Base-by-base conservation (phyloP, 1,140 invertebrate species). In the Pogonomyrmex californicus region DNA sequence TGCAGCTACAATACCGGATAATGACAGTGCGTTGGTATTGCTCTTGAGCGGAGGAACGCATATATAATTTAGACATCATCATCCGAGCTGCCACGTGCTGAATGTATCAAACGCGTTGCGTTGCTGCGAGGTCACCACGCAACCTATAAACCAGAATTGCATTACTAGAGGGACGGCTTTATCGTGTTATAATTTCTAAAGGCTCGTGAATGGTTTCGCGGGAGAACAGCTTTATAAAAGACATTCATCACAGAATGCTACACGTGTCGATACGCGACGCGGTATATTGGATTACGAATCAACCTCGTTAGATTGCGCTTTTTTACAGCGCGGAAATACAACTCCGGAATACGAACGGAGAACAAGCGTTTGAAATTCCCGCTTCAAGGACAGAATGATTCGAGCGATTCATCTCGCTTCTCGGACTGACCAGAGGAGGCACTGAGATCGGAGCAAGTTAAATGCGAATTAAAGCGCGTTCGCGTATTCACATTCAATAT, bases 111-210 rank as follows among this genome's bases (percentile, higher is more conserved):
- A 38, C n/a, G 33, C 23, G 41, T 81, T 41, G 33, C 23, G 41
- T 81, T 41, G 23, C n/a, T 12, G 17, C 54, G 54, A 83, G 68
- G 79, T 83, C 54, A 44, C 41, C n/a, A 44, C 54, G 68, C n/a
- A 83, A 73, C 79, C 68, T 60, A 83, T 83, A 73, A 83, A 83
- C 79, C 44, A 49, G 66, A 63, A 83, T 83, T 73, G 38, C n/a
- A 41, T 33, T 73, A 68, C 12, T 23, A 23, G 41, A 60, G 41
- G 68, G 54, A 73, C 44, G 54, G 33, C 30, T 73, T 60, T 49
- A 73, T 47, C 44, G 54, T n/a, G 79, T 49, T 75, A 38, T 73
- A 60, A 49, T 75, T 73, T 83, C 68, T 83, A 83, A 83, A 83
- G 79, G 47, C 30, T 7, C 41, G 33, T 36, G 71, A 83, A 83